Conservation (phyloP, 2,797 vertebrate genomes). For the Bryconaethiops microstoma region DNA sequence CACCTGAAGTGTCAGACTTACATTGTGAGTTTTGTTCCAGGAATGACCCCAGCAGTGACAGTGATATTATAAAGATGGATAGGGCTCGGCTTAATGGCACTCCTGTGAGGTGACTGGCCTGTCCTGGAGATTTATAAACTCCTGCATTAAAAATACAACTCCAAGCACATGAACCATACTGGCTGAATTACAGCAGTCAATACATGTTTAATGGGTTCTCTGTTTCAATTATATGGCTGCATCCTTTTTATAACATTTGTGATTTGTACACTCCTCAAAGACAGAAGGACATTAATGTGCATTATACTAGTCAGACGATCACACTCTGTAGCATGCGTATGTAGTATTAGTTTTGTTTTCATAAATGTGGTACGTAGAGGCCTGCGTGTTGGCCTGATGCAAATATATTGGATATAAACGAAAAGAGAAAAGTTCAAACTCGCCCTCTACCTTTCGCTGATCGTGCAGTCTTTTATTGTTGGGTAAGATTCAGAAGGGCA, state of each 20-base stretch:
- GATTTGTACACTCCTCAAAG: slow-evolving; percentile 16
- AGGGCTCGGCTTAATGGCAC: slow-evolving; percentile 24
- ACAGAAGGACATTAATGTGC: background rate
- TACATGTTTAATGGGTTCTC: slow-evolving; percentile 44
- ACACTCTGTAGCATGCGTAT: background rate
- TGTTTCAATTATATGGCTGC: slow-evolving; percentile 27
- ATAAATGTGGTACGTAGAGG: background rate
- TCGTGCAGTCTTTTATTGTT: background rate
- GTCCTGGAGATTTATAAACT: slow-evolving; percentile 54
- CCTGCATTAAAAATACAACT: slow-evolving; percentile 36
- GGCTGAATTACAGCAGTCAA: slow-evolving; percentile 37
- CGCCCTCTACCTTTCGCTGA: background rate
- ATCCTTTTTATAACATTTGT: background rate
- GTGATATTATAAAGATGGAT: slow-evolving; percentile 52
- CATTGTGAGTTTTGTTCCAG: slow-evolving; percentile 2
- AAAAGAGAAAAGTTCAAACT: background rate
- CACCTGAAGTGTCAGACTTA: slow-evolving; percentile 11
- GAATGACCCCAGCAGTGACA: slow-evolving; percentile 39
- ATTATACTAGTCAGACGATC: background rate
- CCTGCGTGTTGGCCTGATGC: background rate
- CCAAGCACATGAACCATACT: slow-evolving; percentile 21
- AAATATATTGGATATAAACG: background rate
- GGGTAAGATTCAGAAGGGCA: slow-evolving; percentile 3
- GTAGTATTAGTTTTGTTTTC: background rate
- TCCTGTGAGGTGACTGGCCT: slow-evolving; percentile 41